Evolutionary conservation across 2,797 vertebrate species (phyloP), one percentile per base, ranked within the genome.

Genomic region (Clarias fuscus): DNA sequence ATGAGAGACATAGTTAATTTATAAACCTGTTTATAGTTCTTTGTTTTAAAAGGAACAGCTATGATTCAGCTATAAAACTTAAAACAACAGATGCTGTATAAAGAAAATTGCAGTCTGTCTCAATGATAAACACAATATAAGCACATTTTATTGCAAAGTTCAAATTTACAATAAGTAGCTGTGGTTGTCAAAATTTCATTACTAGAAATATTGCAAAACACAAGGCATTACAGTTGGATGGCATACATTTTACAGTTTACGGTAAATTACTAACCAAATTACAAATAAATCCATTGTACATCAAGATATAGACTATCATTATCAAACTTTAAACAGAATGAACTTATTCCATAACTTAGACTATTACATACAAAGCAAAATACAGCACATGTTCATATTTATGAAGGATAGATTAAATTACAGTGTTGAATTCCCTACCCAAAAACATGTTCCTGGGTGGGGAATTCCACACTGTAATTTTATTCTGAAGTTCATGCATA

Each of bases 151-250:
- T 80, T 86, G 81, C 68, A 84, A 75, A 83, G 67, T 80, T 81
- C 13, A 67, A 30, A 4, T 67, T 67, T 30, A 30, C 82, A 2
- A n/a, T 84, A 84, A 89, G 80, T 81, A 87, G 82, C 88, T 86
- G 76, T 84, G 75, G 76, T 81, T 86, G 77, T 48, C 83, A 88
- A 48, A 88, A 82, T 70, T 86, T 76, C 22, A 77, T 5, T 4
- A n/a, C 7, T 40, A 87, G 83, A 86, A 81, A 22, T 75, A 87
- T 59, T 24, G 84, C 24, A 89, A 87, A 13, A 85, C 77, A 72
- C 62, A 24, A 78, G 15, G 33, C 2, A 87, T 83, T 67, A 67
- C 64, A 30, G 48, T 53, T 53, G 48, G 48, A 53, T 53, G 11
- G 48, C 48, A 53, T 53, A 53, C 48, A 53, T 53, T 53, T 53